Base-by-base conservation (phyloP, 2,797 vertebrate species). In the Labroides dimidiatus region DNA sequence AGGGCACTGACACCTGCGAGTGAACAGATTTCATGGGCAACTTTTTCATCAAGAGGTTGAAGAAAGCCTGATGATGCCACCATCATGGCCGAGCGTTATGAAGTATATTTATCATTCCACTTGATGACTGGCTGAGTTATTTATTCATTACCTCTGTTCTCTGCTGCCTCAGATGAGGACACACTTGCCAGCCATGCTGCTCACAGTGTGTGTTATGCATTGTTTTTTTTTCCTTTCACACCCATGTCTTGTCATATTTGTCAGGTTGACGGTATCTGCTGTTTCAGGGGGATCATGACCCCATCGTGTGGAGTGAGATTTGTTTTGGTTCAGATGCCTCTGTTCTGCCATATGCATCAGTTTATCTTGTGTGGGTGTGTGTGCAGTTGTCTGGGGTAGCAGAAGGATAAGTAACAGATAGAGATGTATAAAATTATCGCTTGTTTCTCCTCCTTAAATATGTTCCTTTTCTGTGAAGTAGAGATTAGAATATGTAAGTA, bases 111-210 rank as follows among this genome's bases (percentile, higher is more conserved):
- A 81, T 90, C 86, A 83, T 87, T 88, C 80, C 60, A 30, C 78
- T 87, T 87, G 79, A 90, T 82, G 82, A 91, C 48, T 48, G 45
- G 60, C 54, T 13, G 69, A 81, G 64, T 90, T 84, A 89, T 91
- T 90, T 91, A 90, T 92, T 91, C 84, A 85, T 85, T 74, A 82
- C 59, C 71, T 85, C 81, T 87, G 84, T 90, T 88, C 75, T 69
- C 37, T 6, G 23, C 37, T 67, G 72, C 52, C 71, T 75, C 64
- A 74, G 78, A 84, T 59, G 84, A 87, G 63, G n/a, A 58, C 81
- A 56, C 77, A 67, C 72, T 65, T 47, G 73, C 75, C 71, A 84
- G 69, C 48, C 72, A 52, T 71, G 64, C 78, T 76, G 30, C 78
- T 77, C 72, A 64, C 54, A 54, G 49, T 81, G 57, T 74, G 36